Conservation (phyloP, 2,113 vertebrate genomes). For the Ochotona princeps region DNA sequence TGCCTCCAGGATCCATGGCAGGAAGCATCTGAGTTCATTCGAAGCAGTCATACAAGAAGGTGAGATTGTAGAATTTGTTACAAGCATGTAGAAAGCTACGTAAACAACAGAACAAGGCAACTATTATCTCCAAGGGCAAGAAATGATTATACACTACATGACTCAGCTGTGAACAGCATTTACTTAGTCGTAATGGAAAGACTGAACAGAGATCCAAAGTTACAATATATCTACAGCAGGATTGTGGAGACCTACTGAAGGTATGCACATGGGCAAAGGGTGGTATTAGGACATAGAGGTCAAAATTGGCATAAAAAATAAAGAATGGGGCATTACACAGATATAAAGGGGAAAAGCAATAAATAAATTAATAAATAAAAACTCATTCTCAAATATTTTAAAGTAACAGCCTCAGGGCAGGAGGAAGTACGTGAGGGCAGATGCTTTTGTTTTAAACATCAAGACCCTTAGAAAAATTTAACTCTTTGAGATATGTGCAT, state of each 20-base stretch:
- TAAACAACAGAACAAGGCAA: slow-evolving; percentile 10
- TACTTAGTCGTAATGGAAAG: not conserved
- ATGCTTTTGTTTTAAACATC: not conserved
- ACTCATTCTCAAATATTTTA: slow-evolving; percentile 23
- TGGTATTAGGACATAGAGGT: not conserved
- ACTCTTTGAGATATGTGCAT: not conserved
- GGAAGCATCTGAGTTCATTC: not conserved
- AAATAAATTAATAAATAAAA: not conserved
- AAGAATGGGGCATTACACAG: not conserved
- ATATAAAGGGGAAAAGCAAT: not conserved
- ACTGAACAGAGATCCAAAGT: not conserved
- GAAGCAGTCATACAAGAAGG: not conserved
- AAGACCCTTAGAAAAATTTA: not conserved
- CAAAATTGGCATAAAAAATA: not conserved
- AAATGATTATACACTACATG: slow-evolving; percentile 13
- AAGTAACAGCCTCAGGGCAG: not conserved
- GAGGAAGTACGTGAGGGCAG: not conserved
- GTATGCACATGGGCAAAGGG: not conserved
- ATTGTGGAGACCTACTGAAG: not conserved
- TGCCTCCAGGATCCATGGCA: too few relatives aligned
- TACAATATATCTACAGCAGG: not conserved
- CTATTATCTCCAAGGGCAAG: not conserved
- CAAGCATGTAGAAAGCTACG: not conserved
- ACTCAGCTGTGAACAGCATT: slow-evolving; percentile 18
- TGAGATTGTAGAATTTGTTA: not conserved